Base-by-base conservation (phyloP, 1,140 invertebrate species). In the Drosophila malerkotliana region DNA sequence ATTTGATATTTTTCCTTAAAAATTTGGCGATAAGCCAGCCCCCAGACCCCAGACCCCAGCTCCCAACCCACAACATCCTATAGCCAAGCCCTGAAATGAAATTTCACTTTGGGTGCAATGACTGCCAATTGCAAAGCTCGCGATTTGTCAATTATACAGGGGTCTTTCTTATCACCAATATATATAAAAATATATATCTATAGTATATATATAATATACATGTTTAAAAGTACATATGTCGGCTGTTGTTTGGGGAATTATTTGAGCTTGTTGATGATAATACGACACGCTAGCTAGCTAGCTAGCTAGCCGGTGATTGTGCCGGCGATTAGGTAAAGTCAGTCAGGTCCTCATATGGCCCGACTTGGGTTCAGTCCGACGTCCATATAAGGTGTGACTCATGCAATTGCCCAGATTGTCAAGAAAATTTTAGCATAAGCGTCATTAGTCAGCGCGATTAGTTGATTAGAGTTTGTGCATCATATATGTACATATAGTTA, bases 401-500 rank as follows among this genome's bases (percentile, higher is more conserved):
- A 66, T 18, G 18, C 18, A 18, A 18, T 26, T 45, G 21, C 57
- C 28, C 59, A 37, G 30, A 48, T 6, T 4, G 63, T 2, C 21
- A 21, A 21, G 21, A 21, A 21, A 64, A 69, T 69, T 69, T 71
- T 49, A 57, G 67, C 64, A 71, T 71, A 71, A 37, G 67, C 34
- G 51, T 18, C 64, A 32, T 69, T 56, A 71, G 64, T 69, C 63
- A 69, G 64, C 51, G 26, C 26, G 21, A 21, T 28, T 28, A 28
- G 26, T 37, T 10, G 34, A 37, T 37, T 37, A 37, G 34, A 9
- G 34, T 4, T 37, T 1, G 34, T 10, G 34, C 34, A 14, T 39
- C 47, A 21, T 18, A 18, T 18, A 18, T 18, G 15, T 18, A 18
- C 18, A 18, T 1, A 18, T 21, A 21, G 21, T 21, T 21, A 2